These are phyloP conservation scores for Epicauta chinensis DNA, from an alignment of 1,140 invertebrate species.

Conservation along the genomic window DNA sequence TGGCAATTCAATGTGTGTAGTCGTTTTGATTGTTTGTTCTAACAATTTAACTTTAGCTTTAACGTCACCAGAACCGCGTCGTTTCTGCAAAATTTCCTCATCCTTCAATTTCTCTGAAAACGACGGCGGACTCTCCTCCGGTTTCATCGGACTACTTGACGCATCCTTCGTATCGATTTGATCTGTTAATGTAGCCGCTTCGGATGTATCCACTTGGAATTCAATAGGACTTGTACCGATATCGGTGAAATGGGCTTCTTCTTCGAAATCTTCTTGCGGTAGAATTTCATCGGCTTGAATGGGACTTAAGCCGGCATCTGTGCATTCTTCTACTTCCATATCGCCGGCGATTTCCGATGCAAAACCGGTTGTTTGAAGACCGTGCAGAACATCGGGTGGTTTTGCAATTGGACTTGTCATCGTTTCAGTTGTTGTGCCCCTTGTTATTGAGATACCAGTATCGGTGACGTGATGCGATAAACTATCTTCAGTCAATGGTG, in stretches of 20 bases:
- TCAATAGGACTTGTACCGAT: slow-evolving; percentile 46
- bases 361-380: slow-evolving; percentile 40
- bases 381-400: slow-evolving; percentile 36
- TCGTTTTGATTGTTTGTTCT: slow-evolving; percentile 38
- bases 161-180: slow-evolving; percentile 45
- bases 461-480: slow-evolving; percentile 47
- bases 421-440: slow-evolving; percentile 45
- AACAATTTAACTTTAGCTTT: slow-evolving; percentile 44
- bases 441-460: slow-evolving; percentile 48
- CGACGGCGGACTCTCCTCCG: slow-evolving; percentile 33
- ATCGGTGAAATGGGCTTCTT: slow-evolving; percentile 41
- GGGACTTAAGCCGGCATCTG: slow-evolving; percentile 50
- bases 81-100: slow-evolving; percentile 35
- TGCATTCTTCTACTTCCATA: slow-evolving; percentile 46
- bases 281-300: slow-evolving; percentile 47
- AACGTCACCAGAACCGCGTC: slow-evolving; percentile 44
- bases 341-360: slow-evolving; percentile 46
- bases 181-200: slow-evolving; percentile 47
- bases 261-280: slow-evolving; percentile 36
- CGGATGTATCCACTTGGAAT: slow-evolving; percentile 45
- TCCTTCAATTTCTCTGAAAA: slow-evolving; percentile 29
- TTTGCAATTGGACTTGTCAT: slow-evolving; percentile 42
- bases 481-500: slow-evolving; percentile 46
- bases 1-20: slow-evolving; percentile 29
- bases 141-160: slow-evolving; percentile 44